Conservation (phyloP, 2,797 vertebrate species). For the Pogoniulus pusillus region DNA sequence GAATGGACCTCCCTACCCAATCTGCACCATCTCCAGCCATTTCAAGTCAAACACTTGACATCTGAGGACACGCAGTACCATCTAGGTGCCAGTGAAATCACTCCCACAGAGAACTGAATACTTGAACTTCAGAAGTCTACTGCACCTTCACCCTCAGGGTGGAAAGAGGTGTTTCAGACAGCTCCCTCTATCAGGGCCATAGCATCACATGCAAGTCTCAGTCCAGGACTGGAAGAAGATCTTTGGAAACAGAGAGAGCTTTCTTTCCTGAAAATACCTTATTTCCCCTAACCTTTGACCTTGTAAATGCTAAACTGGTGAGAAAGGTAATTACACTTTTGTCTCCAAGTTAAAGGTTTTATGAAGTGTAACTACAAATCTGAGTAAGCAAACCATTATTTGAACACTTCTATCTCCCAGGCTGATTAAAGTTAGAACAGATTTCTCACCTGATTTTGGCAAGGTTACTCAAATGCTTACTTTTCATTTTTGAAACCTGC, state of each 20-base stretch:
- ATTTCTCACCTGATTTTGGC: constrained; percentile 23
- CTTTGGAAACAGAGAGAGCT: neutral
- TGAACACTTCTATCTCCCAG: neutral
- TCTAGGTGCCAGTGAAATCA: neutral
- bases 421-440: neutral
- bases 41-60: neutral
- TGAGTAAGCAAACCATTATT: neutral
- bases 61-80: neutral
- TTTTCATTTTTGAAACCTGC: neutral
- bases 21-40: neutral
- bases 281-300: constrained; percentile 3
- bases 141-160: neutral
- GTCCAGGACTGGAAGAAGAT: neutral
- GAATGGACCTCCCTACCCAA: neutral
- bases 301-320: neutral
- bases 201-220: neutral
- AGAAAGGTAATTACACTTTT: constrained; percentile 17
- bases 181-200: neutral
- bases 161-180: neutral
- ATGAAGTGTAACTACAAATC: neutral
- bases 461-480: neutral
- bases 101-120: neutral
- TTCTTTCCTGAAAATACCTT: neutral
- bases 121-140: neutral
- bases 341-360: neutral